A percentile compares a stretch with the other conserved stretches of the same genome.
phyloP scores from a whole-genome alignment of 1,140 invertebrate genomes.

The Diprion similis region DNA sequence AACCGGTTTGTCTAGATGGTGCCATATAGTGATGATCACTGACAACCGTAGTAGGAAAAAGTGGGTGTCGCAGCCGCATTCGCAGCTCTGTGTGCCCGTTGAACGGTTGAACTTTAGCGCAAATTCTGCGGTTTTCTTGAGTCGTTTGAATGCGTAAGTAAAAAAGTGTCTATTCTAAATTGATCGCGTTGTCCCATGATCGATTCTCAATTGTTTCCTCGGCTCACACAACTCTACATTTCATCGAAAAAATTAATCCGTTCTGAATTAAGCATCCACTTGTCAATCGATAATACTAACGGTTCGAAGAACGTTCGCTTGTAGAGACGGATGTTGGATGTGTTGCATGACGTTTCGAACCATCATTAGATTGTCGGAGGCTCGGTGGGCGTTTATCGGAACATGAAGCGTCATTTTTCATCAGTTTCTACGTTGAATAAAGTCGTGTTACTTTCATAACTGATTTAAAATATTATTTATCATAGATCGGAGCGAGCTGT shows the following conservation, averaged over 20 bases:
- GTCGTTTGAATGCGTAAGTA: not conserved
- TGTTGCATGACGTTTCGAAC: not conserved
- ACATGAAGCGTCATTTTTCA: no score
- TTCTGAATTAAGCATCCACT: not conserved
- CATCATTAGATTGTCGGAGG: not conserved
- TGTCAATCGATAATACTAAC: slow-evolving; percentile 7
- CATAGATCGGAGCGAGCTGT: no score
- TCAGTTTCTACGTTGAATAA: not conserved
- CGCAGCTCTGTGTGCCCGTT: not conserved
- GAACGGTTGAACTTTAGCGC: not conserved
- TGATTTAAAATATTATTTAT: no score
- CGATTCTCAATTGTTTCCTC: not conserved
- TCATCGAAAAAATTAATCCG: not conserved
- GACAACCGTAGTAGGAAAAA: not conserved
- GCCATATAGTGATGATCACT: not conserved
- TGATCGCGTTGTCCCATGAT: not conserved
- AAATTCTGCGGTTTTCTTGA: not conserved
- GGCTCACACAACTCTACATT: not conserved
- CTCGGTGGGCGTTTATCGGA: not conserved
- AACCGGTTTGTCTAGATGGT: no score
- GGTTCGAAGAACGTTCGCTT: not conserved
- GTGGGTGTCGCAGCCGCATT: not conserved
- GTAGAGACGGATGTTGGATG: not conserved
- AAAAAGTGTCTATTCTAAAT: not conserved
- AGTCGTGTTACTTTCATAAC: not conserved